Base-by-base conservation (phyloP, 2,113 vertebrate genomes). In the Ceuthmochares aereus region DNA sequence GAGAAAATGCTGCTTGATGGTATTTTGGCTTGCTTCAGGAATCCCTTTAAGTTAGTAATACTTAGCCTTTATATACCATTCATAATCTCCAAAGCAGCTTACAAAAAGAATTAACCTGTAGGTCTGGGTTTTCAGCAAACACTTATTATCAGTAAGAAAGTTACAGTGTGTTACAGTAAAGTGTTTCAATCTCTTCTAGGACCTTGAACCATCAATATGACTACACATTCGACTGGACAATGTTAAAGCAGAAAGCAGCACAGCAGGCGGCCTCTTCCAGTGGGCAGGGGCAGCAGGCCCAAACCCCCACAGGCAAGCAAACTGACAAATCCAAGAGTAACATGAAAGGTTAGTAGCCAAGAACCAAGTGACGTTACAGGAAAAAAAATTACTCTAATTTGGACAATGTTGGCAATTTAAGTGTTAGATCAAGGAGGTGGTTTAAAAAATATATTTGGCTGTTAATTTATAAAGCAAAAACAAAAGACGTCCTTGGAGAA, bases 241-340 rank as follows among this genome's bases (percentile, higher is more conserved):
- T 99, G 99, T 99, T 99, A 98, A 99, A 99, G 98, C 99, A 99
- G 98, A 99, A 99, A 99, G 99, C 99, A 97, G 99, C 99, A 96
- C 99, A 99, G 97, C 99, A 99, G 98, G 99, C 99, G 89, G 99
- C 99, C 97, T 99, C 99, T 97, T 99, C 99, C 97, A 99, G 99
- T 99, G 99, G 99, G 98, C 99, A 99, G 98, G 99, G 99, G 98
- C 99, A 99, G 96, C 99, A 99, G 98, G 99, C 99, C 98, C 99
- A 99, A 99, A 99, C 99, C 98, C 99, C 99, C 98, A 99, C 99
- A 99, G 99, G 99, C 99, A 99, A 99, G 99, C 99, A 99, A 99
- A 99, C 99, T 99, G 99, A 99, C 99, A 99, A 99, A 99, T 99
- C 99, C 99, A 99, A 99, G 99, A 99, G 99, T 99, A 99, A 99